Evolutionary conservation across 92 coral and sea anemone genomes (phyloP).

Genomic region (Parazoanthus atlanticus): DNA sequence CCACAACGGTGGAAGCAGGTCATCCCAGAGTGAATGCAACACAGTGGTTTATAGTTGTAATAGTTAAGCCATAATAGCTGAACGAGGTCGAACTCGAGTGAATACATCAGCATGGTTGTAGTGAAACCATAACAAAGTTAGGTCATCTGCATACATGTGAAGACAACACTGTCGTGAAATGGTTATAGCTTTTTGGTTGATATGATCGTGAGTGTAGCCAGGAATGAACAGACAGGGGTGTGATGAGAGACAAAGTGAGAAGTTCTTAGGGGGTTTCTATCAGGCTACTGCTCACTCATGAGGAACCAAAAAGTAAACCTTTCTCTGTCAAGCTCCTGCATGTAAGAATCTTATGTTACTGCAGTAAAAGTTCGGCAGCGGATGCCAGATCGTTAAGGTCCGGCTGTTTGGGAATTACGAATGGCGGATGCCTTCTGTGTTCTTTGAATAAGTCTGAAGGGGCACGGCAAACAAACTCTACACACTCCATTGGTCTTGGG

Average conservation of each 20-base stretch:
- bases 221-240: background rate
- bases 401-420: conserved; percentile 85
- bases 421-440: conserved; percentile 85
- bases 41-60: background rate
- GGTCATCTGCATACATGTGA: background rate
- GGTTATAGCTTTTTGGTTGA: background rate
- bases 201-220: background rate
- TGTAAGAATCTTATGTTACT: background rate
- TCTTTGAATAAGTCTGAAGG: conserved; percentile 94
- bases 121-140: background rate
- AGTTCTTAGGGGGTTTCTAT: background rate
- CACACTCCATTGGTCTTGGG: conserved; percentile 97
- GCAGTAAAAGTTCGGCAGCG: conserved; percentile 82
- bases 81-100: background rate
- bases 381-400: conserved; percentile 85
- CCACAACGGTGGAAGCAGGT: background rate
- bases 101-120: background rate
- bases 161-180: background rate
- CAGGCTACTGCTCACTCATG: too few species aligned
- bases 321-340: background rate
- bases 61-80: background rate
- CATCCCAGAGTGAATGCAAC: background rate
- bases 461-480: conserved; percentile 99
- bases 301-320: background rate
- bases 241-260: background rate